A percentile compares a stretch with the other conserved stretches of the same genome.
Conservation (phyloP, 2,113 vertebrate genomes). For the Probosciger aterrimus region DNA sequence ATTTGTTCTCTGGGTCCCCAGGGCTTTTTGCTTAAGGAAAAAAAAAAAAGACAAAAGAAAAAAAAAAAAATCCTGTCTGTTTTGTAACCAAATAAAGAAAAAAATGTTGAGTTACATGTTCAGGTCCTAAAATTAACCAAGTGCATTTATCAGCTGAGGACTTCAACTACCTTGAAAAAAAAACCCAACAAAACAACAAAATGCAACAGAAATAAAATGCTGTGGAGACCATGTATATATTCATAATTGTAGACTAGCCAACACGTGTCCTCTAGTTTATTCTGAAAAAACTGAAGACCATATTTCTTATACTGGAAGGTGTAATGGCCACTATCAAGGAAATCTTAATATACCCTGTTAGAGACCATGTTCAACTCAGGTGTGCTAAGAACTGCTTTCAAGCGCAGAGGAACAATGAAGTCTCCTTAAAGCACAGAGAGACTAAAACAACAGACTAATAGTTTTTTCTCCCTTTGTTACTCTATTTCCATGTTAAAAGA, state of each 20-base stretch:
- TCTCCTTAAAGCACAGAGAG: neutral
- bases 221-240: neutral
- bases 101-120: neutral
- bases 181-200: neutral
- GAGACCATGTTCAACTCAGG: neutral
- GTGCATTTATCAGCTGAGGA: neutral
- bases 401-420: neutral
- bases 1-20: neutral
- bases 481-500: neutral
- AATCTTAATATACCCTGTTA: neutral
- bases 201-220: neutral
- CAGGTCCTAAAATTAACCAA: neutral
- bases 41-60: neutral
- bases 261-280: neutral
- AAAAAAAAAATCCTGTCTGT: fast-evolving
- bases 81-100: neutral
- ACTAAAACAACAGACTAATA: neutral
- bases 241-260: neutral
- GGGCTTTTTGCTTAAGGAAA: neutral
- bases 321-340: neutral
- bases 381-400: neutral
- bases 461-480: neutral
- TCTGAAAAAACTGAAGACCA: neutral
- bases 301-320: neutral
- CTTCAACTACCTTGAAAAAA: neutral